Evolutionary conservation across 1,140 invertebrate species (phyloP).

Genomic region (Drosophila aff.): DNA sequence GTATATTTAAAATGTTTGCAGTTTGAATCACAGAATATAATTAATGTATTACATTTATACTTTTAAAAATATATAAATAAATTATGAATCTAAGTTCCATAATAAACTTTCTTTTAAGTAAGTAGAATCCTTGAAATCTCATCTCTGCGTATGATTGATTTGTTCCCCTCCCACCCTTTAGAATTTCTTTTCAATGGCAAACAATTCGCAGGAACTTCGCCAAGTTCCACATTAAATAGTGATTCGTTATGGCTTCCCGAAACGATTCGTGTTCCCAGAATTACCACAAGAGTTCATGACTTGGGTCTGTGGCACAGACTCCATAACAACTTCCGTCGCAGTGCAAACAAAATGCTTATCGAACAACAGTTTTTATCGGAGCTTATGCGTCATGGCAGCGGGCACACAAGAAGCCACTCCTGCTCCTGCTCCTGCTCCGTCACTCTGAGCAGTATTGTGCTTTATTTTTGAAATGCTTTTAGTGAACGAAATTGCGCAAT

Average conservation of each 20-base stretch:
- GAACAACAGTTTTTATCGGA: slow-evolving; percentile 76
- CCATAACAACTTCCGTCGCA: slow-evolving; percentile 49
- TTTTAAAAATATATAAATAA: no score
- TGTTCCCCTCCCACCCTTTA: not conserved
- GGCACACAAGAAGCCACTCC: slow-evolving; percentile 45
- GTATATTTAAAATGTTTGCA: not conserved
- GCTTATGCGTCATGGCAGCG: slow-evolving; percentile 75
- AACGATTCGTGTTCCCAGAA: slow-evolving; percentile 1
- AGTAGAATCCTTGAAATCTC: not conserved
- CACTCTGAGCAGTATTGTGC: slow-evolving; percentile 28
- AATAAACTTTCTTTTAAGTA: not conserved
- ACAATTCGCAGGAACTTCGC: slow-evolving; percentile 12
- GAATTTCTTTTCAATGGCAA: slow-evolving; percentile 8
- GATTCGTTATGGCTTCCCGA: slow-evolving; percentile 34
- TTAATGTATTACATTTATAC: not conserved
- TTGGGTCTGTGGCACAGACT: slow-evolving; percentile 41
- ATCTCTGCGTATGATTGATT: slow-evolving; percentile 4
- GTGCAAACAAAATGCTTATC: slow-evolving; percentile 74
- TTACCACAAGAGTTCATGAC: slow-evolving; percentile 34
- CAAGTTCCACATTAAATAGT: slow-evolving; percentile 30
- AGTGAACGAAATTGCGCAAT: slow-evolving; percentile 77
- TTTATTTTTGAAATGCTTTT: slow-evolving; percentile 62
- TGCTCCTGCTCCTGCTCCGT: slow-evolving; percentile 10
- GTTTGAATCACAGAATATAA: not conserved
- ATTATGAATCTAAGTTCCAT: not conserved